A percentile compares a stretch with the other conserved stretches of the same genome.
phyloP scores from a whole-genome alignment of 2,113 vertebrate genomes.

The Pedetes capensis region DNA sequence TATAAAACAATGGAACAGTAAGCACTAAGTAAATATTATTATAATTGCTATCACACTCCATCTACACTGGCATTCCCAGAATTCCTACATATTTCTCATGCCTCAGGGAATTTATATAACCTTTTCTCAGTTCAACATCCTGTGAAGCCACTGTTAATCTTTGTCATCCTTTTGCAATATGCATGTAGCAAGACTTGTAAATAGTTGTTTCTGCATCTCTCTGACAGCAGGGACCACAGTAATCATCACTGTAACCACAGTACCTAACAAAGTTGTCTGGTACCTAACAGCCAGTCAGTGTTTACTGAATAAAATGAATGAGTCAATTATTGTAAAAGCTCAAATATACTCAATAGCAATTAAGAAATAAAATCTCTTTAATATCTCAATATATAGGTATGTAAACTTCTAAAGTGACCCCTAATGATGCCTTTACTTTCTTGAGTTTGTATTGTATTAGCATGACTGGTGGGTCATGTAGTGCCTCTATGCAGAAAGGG shows the following conservation, averaged over 20 bases:
- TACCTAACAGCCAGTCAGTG: neutral
- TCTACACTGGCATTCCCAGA: neutral
- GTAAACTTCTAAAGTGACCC: neutral
- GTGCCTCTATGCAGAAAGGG: neutral
- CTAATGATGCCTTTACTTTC: neutral
- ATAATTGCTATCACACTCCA: neutral
- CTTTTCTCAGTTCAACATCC: neutral
- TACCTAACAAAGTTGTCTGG: neutral
- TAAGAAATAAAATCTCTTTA: neutral
- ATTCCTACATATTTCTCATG: neutral
- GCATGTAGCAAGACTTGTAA: neutral
- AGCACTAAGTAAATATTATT: neutral
- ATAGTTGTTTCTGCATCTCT: neutral
- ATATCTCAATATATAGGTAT: neutral
- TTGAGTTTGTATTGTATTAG: neutral
- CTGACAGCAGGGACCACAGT: neutral
- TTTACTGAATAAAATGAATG: neutral
- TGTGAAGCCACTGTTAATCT: neutral
- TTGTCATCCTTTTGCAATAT: neutral
- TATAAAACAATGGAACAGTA: neutral
- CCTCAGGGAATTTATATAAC: neutral
- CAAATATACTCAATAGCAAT: neutral
- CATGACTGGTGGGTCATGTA: neutral
- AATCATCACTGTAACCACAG: neutral
- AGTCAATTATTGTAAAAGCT: neutral